Evolutionary conservation across 2,888 invertebrate species (phyloP).

Genomic region (Hirtodrosophila confusa): DNA sequence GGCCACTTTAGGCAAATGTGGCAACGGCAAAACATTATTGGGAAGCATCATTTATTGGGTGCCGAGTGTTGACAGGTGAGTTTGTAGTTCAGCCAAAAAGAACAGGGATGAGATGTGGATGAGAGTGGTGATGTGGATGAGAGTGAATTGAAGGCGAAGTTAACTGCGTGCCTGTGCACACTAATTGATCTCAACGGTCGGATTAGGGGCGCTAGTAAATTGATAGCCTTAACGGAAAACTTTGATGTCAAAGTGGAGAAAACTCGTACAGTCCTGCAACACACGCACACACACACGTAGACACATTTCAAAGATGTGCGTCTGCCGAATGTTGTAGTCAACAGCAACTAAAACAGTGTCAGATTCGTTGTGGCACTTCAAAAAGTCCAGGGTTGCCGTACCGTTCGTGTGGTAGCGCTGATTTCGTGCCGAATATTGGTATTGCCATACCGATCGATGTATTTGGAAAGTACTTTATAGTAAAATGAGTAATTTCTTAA

Average conservation of each 20-base stretch:
- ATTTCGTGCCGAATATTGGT: too few species aligned
- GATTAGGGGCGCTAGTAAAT: slow-evolving; percentile 65
- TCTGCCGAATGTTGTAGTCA: slow-evolving; percentile 40
- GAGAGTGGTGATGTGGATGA: neutral
- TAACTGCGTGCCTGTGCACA: slow-evolving; percentile 46
- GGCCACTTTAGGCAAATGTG: slow-evolving; percentile 7
- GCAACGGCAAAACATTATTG: slow-evolving; percentile 30
- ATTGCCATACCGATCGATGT: too few species aligned
- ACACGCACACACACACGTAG: slow-evolving; percentile 1
- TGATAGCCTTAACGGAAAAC: slow-evolving; percentile 65
- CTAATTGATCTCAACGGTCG: slow-evolving; percentile 77
- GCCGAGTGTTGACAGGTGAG: slow-evolving; percentile 24
- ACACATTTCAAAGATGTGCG: neutral
- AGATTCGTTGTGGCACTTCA: slow-evolving; percentile 22
- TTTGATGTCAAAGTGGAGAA: slow-evolving; percentile 56
- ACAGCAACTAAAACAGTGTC: slow-evolving; percentile 36
- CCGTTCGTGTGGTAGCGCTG: too few species aligned
- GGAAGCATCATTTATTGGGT: slow-evolving; percentile 30
- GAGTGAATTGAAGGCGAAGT: slow-evolving; percentile 12
- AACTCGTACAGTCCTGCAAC: slow-evolving; percentile 13
- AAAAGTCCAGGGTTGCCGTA: slow-evolving; percentile 5
- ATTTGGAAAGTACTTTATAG: too few species aligned
- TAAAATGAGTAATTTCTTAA: too few species aligned
- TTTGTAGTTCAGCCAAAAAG: neutral
- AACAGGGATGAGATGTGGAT: neutral